Percentiles rank a stretch among this genome's conserved stretches.
Evolutionary conservation across 2,888 invertebrate species (phyloP).

Genomic region (Panopea generosa): DNA sequence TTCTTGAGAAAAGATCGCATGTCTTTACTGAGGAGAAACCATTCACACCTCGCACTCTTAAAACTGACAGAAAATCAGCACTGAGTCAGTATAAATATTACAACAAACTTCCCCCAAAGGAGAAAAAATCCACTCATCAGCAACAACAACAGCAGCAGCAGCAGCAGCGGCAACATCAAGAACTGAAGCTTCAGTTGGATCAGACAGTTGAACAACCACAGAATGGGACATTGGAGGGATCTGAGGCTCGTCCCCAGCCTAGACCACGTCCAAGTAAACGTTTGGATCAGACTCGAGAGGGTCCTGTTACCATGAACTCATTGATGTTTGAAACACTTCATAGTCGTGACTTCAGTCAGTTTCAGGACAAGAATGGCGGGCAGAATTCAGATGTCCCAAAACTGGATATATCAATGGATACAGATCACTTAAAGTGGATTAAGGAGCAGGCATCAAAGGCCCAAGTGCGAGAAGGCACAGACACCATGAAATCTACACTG

Average conservation of each 20-base stretch:
- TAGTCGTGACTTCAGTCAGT: constrained; percentile 77
- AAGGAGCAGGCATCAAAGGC: constrained; percentile 81
- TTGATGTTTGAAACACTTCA: constrained; percentile 81
- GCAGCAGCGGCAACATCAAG: too few relatives aligned
- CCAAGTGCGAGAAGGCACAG: constrained; percentile 66
- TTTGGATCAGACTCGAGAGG: constrained; percentile 55
- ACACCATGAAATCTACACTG: constrained; percentile 55
- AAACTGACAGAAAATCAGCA: constrained; percentile 78
- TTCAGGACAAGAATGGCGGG: constrained; percentile 40
- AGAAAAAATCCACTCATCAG: constrained; percentile 18
- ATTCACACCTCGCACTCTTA: constrained; percentile 83
- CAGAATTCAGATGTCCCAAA: constrained; percentile 75
- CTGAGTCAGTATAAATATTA: constrained; percentile 82
- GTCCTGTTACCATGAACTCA: constrained; percentile 65
- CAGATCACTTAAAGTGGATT: constrained; percentile 82
- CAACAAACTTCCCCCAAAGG: constrained; percentile 76
- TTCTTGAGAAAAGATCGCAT: constrained; percentile 79
- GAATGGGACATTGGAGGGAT: not conserved
- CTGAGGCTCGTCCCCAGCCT: constrained; percentile 50
- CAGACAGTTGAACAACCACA: not conserved
- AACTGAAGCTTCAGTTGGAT: constrained; percentile 26
- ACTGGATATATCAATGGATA: constrained; percentile 83
- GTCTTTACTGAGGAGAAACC: constrained; percentile 82
- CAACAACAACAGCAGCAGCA: constrained; percentile 22
- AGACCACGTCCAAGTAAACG: constrained; percentile 61